Base-by-base conservation (phyloP, 2,888 invertebrate species). In the Spisula subtruncata region DNA sequence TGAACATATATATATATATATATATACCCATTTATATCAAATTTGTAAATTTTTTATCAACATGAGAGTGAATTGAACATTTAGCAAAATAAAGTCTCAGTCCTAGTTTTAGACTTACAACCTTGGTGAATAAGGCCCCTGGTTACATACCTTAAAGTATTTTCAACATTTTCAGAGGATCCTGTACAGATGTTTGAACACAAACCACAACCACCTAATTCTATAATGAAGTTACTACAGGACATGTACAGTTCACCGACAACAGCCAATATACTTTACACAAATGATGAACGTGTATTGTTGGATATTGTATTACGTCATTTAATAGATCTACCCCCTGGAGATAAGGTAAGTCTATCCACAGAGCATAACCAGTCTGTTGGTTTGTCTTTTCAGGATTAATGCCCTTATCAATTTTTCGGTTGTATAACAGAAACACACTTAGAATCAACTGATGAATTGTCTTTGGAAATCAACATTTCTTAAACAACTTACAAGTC, bases 281-380 rank as follows among this genome's bases (percentile, higher is more conserved):
- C 99, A 0, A 99, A 99, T 96, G 99, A 99, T 96, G 98, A 98
- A 75, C 98, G 98, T 97, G 99, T 99, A 79, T 97, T 99, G 89
- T 98, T 99, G 91, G 99, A 99, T 96, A 99, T 99, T 95, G 98
- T 99, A 86, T 98, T 99, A 84, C 97, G 99, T 83, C 98, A 99
- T 97, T 97, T 99, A 46, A 98, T 98, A 2, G 99, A 99, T 97
- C 97, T 99, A 91, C 98, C 98, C 79, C 98, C 99, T 8, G 98
- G 98, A 46, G 99, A 99, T 96, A 93, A 95, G 93, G 97, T 97
- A 91, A 90, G 91, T 86, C 41, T 16, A 25, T 41, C 41, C 41
- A 51, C 51, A 51, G 51, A 51, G 2, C 12, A 20, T 2, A 56
- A n/a, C n/a, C 12, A 20, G 12, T 56, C n/a, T 56, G 56, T 56